These are phyloP conservation scores for Holothuria leucospilota DNA, from an alignment of 53 echinoderm and acorn worm species.

Conservation along the genomic window DNA sequence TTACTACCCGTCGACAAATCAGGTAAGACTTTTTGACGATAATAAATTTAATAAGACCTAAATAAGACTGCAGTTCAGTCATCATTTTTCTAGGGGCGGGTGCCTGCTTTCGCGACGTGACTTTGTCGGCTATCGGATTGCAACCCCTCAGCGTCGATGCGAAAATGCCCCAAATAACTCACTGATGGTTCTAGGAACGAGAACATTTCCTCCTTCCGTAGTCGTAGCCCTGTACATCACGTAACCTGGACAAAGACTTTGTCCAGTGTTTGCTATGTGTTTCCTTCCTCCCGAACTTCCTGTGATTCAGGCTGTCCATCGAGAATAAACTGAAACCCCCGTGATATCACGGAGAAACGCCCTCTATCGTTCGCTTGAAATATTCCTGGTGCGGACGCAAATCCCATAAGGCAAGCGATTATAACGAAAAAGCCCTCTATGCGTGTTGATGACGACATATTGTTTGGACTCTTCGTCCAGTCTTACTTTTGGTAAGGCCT, in stretches of 20 bases:
- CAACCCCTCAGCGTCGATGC: constrained; percentile 54
- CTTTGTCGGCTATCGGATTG: constrained; percentile 1
- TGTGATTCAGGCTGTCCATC: constrained; percentile 64
- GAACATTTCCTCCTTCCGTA: constrained; percentile 46
- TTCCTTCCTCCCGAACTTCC: constrained; percentile 42
- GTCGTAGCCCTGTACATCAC: too few species aligned
- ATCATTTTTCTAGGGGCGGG: constrained; percentile 40
- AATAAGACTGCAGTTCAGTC: constrained; percentile 32
- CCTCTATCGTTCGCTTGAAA: constrained; percentile 50
- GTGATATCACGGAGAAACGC: constrained; percentile 46
- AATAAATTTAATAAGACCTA: constrained; percentile 52
- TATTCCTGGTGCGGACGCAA: constrained; percentile 43
- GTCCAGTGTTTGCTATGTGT: neutral
- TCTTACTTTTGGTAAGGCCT: constrained; percentile 9
- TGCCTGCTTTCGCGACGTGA: too few species aligned
- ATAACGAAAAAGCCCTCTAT: constrained; percentile 9
- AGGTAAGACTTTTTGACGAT: constrained; percentile 59
- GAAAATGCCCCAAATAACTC: constrained; percentile 48
- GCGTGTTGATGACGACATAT: constrained; percentile 55
- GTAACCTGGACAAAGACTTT: too few species aligned
- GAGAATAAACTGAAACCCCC: constrained; percentile 41
- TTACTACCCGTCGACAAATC: constrained; percentile 33
- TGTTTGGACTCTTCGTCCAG: constrained; percentile 49
- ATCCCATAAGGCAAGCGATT: constrained; percentile 38
- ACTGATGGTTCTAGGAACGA: constrained; percentile 38